Evolutionary conservation across 2,888 invertebrate species (phyloP), one percentile per base, ranked within the genome.

Genomic region (Sicus ferrugineus): DNA sequence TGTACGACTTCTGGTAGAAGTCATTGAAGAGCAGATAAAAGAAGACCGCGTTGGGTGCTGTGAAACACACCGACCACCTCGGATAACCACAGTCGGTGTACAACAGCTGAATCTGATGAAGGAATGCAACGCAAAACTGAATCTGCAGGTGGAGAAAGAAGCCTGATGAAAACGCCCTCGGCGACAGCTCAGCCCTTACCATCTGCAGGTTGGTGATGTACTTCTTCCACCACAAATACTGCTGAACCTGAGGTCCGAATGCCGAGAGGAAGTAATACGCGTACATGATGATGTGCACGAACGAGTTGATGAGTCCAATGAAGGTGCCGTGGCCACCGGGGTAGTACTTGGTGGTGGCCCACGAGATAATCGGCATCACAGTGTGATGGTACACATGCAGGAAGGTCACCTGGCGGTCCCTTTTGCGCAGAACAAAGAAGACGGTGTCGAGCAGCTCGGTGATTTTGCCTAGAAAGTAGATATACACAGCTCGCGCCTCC

Each of bases 241-340:
- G 91, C 81, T 94, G 94, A 84, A 91, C 92, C 77, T 91, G 89
- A 0, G 96, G 97, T 31, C 97, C 94, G 81, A 96, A 87, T 0
- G 96, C 96, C 0, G 97, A 92, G 69, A 97, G 83, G 87, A 97
- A 88, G 79, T 96, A 96, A 84, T 97, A 97, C 1, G 91, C 88
- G 84, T 97, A 97, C 97, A 97, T 97, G 75, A 97, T 89, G 74
- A 97, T 93, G 81, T 97, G 97, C 21, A 97, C 96, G 78, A 96
- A 96, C 2, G 96, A 94, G 86, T 97, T 97, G 76, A 97, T 91
- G 72, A 94, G 77, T 68, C 85, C 85, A 77, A 95, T 94, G 79
- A 95, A 92, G 2, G 96, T 95, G 30, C 95, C 95, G 84, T 97
- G 97, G 0, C 95, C 95, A 65, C 95, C 95, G 69, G 90, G 89